These are phyloP conservation scores for Steatornis caripensis DNA, from an alignment of 2,113 vertebrate species.

Conservation along the genomic window DNA sequence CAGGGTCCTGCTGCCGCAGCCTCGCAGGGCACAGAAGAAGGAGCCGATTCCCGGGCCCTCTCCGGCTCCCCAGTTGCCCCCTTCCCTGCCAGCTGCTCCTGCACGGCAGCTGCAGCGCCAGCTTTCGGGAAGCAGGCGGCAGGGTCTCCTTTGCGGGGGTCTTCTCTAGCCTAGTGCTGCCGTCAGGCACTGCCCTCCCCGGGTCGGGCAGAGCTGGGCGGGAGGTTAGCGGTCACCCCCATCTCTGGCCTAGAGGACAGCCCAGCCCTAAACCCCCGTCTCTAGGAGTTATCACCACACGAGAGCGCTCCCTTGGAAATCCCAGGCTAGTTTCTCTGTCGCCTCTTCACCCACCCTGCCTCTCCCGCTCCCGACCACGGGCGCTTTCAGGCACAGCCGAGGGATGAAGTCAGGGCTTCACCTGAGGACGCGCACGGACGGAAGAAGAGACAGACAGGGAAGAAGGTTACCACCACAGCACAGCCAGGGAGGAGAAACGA, in stretches of 20 bases:
- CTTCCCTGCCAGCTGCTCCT: background rate
- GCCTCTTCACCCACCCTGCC: conserved; percentile 62
- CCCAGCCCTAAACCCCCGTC: background rate
- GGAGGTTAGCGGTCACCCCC: background rate
- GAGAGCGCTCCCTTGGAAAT: conserved; percentile 12
- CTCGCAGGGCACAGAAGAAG: background rate
- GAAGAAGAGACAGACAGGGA: conserved; percentile 62
- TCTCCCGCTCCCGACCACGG: conserved; percentile 54
- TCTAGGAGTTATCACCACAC: conserved; percentile 39
- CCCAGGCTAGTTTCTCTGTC: conserved; percentile 38
- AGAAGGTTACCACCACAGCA: conserved; percentile 48
- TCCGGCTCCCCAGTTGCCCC: background rate
- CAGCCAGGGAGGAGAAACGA: background rate
- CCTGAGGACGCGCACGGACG: conserved; percentile 32
- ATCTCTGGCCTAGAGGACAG: background rate
- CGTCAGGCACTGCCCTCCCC: background rate
- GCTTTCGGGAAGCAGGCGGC: background rate
- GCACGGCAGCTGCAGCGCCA: background rate
- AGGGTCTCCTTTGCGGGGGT: background rate
- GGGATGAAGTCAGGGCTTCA: conserved; percentile 43
- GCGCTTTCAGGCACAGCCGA: conserved; percentile 29
- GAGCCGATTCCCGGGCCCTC: background rate
- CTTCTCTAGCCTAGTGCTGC: background rate
- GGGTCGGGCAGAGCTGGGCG: background rate
- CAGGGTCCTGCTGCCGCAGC: conserved; percentile 3